Base-by-base conservation (phyloP, 2,113 vertebrate genomes). In the Eonycteris spelaea region DNA sequence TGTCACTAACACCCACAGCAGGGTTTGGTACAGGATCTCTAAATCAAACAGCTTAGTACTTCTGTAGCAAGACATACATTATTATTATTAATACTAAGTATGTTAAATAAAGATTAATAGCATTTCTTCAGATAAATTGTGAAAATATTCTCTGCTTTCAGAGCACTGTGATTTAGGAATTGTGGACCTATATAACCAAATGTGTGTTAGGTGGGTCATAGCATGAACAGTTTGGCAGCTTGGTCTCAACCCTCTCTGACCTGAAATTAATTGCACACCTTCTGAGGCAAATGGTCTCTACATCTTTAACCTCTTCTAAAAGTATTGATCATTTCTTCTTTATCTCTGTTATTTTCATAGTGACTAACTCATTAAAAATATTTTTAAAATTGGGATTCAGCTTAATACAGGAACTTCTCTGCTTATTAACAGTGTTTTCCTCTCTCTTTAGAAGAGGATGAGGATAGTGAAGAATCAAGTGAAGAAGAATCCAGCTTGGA, bases 391-490 rank as follows among this genome's bases (percentile, higher is more conserved):
- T 59, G 38, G 30, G n/a, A 16, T 21, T 93, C 84, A 53, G n/a
- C 78, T 43, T 78, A 86, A 86, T 48, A 70, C 7, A 82, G 80
- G 18, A 90, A 40, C 3, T 59, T 67, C n/a, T 74, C 28, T 45
- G 1, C 18, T 24, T 70, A 26, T 82, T 90, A 45, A 94, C 63
- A 71, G 5, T 80, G 38, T n/a, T 63, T 74, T 67, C 18, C 30
- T 94, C 11, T 92, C 28, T 74, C 51, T 95, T 74, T 94, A 99
- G 99, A 98, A 84, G 98, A 99, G 84, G 98, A 99, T 4, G 98
- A 98, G 6, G 98, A 99, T 30, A 99, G 98, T 11, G 98, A 99
- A n/a, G 98, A 99, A 79, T 98, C 99, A 24, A 98, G 98, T 12
- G 98, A 98, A 43, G 98, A 99, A 2, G 98, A 99, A 12, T 98